Base-by-base conservation (phyloP, 2,797 vertebrate species). In the Danio kyathit region DNA sequence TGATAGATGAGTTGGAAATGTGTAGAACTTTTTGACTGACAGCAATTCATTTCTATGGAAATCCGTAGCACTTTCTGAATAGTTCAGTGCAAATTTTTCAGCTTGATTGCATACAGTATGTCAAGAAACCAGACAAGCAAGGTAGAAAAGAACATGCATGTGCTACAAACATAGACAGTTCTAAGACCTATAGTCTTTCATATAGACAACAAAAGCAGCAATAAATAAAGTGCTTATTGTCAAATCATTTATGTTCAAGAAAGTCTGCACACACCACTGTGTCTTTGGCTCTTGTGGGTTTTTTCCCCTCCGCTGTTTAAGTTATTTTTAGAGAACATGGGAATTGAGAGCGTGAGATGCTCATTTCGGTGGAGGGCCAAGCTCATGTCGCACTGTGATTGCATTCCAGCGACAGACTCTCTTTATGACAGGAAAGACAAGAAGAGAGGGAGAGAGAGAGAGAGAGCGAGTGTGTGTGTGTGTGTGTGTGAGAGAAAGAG, bases 281-380 rank as follows among this genome's bases (percentile, higher is more conserved):
- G 77, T 38, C 19, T 84, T 61, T 85, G 59, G 49, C 66, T 81
- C 54, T 57, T 61, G 14, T 64, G n/a, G 46, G 43, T 51, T 60
- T 61, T 52, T 64, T 72, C 61, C 41, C 19, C 44, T 59, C 40
- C 67, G 43, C 40, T 76, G 73, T 77, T 82, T 83, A 51, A 19
- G 74, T 51, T 86, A 85, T 86, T 87, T 84, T 84, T 86, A 81
- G 83, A 84, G 61, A 85, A 86, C 86, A 85, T 84, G 83, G 83
- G 83, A 87, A 84, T 69, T 76, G 67, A 48, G 67, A 84, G 83
- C 52, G 17, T 65, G 69, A 82, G 77, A 83, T 66, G 69, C 81
- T 84, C 67, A 43, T 84, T 87, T 84, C 84, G 73, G 82, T 81
- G 80, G 59, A 83, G 80, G 67, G 77, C 43, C 80, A 82, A 66